Conservation (phyloP, 1,140 invertebrate genomes). For the Adelges cooleyi region DNA sequence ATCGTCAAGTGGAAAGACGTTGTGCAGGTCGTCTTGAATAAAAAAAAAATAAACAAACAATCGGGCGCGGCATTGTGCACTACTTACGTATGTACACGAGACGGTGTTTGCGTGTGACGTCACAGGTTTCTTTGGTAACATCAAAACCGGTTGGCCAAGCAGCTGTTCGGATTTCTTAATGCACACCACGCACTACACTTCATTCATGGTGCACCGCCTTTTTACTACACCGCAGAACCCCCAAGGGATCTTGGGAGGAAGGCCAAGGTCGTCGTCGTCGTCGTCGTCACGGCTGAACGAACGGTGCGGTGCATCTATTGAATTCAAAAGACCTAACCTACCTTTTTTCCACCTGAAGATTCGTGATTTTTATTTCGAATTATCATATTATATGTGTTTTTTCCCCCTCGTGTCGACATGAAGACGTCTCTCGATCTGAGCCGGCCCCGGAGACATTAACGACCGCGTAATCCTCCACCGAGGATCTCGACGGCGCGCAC, state of each 20-base stretch:
- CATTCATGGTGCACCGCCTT: conserved; percentile 15
- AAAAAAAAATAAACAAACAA: too few relatives aligned
- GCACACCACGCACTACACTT: neutral
- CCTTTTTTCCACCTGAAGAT: too few relatives aligned
- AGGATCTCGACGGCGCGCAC: too few relatives aligned
- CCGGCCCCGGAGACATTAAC: too few relatives aligned
- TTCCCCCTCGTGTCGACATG: too few relatives aligned
- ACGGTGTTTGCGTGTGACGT: conserved; percentile 7
- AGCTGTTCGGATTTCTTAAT: conserved; percentile 11
- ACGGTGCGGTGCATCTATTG: neutral
- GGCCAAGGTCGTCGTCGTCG: conserved; percentile 9
- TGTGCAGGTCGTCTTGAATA: conserved; percentile 11
- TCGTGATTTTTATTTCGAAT: too few relatives aligned
- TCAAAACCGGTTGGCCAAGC: conserved; percentile 17
- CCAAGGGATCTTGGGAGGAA: conserved; percentile 22
- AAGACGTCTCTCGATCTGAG: too few relatives aligned
- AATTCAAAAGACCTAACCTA: too few relatives aligned
- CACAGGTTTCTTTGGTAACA: neutral
- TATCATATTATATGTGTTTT: too few relatives aligned
- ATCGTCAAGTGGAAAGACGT: neutral
- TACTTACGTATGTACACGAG: neutral
- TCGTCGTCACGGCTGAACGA: neutral
- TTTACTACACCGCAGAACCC: neutral
- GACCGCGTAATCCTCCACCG: too few relatives aligned
- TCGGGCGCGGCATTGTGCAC: neutral